phyloP scores from a whole-genome alignment of 2,797 vertebrate genomes.

The Chloroceryle inda region DNA sequence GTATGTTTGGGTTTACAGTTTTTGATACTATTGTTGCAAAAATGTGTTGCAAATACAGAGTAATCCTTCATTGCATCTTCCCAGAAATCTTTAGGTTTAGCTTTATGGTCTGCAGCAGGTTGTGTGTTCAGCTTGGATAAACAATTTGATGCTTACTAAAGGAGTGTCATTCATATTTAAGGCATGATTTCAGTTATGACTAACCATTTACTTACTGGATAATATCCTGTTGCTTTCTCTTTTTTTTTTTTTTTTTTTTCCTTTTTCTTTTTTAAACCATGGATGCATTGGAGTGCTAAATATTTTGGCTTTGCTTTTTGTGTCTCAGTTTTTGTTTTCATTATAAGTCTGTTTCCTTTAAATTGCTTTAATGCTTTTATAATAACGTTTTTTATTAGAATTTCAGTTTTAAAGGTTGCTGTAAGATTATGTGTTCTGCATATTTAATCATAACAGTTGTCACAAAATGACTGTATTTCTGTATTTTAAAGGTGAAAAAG shows the following conservation, averaged over 20 bases:
- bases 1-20: constrained; percentile 89
- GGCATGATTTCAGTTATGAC: constrained; percentile 73
- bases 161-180: constrained; percentile 65
- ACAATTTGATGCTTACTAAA: constrained; percentile 70
- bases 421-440: constrained; percentile 53
- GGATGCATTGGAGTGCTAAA: constrained; percentile 67
- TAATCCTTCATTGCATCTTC: constrained; percentile 72
- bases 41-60: constrained; percentile 69
- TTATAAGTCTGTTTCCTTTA: constrained; percentile 58
- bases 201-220: constrained; percentile 69
- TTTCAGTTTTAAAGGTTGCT: constrained; percentile 52
- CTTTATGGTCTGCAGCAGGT: constrained; percentile 70
- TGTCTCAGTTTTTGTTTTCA: constrained; percentile 76
- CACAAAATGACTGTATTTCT: constrained; percentile 50
- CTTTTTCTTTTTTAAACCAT: constrained; percentile 51
- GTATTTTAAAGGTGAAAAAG: constrained; percentile 93
- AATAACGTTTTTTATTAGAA: constrained; percentile 60
- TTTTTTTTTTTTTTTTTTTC: neutral
- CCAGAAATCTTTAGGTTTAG: constrained; percentile 60
- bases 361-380: constrained; percentile 75
- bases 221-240: constrained; percentile 42
- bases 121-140: constrained; percentile 75
- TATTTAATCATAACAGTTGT: constrained; percentile 21
- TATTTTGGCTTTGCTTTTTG: constrained; percentile 69
- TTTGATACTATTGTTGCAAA: constrained; percentile 67